Percentiles rank a stretch among this genome's conserved stretches.
Evolutionary conservation across 2,797 vertebrate species (phyloP).

Genomic region (Myotis planiceps): DNA sequence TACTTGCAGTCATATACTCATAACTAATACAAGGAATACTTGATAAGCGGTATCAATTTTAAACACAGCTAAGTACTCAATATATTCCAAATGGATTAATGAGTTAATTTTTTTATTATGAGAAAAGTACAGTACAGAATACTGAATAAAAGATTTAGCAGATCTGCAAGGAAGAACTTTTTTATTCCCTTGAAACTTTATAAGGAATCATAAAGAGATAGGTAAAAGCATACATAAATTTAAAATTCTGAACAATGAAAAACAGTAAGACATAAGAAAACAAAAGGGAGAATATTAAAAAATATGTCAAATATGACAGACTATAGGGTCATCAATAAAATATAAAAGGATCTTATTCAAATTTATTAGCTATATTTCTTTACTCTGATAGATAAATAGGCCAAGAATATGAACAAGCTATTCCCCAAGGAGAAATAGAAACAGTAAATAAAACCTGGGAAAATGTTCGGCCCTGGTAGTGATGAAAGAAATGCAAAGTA

Average conservation of each 20-base stretch:
- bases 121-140: not conserved
- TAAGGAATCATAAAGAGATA: not conserved
- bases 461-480: not conserved
- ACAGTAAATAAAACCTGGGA: conserved; percentile 25
- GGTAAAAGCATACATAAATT: not conserved
- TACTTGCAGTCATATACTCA: not conserved
- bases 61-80: not conserved
- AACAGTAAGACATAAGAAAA: conserved; percentile 26
- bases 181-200: conserved; percentile 6
- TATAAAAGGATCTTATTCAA: conserved; percentile 34
- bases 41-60: not conserved
- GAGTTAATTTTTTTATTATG: not conserved
- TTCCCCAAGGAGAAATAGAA: conserved; percentile 33
- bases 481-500: conserved; percentile 51
- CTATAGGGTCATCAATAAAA: conserved; percentile 10
- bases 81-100: not conserved
- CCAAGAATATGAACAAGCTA: conserved; percentile 12
- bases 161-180: not conserved
- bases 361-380: conserved; percentile 48
- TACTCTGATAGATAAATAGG: not conserved
- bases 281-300: not conserved
- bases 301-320: not conserved
- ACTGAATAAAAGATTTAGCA: conserved; percentile 4
- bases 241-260: conserved; percentile 30
- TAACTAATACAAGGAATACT: not conserved